Evolutionary conservation across 2,888 invertebrate species (phyloP), one percentile per base, ranked within the genome.

Genomic region (Brachycybe producta): DNA sequence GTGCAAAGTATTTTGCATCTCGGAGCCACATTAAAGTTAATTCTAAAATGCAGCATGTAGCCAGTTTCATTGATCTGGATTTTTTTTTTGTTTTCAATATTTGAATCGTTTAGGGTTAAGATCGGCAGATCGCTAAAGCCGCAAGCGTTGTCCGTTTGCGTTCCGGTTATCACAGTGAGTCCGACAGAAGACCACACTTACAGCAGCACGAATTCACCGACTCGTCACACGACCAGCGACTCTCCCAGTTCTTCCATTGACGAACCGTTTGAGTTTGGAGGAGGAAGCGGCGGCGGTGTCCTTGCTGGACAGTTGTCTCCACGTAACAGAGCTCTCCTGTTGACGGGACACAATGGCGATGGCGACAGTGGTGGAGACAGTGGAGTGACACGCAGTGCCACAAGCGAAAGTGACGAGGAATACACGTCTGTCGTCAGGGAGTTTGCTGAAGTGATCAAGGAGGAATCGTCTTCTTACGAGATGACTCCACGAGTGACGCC

Each of bases 101-200:
- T n/a, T n/a, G n/a, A n/a, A n/a, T n/a, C n/a, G n/a, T n/a, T n/a
- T n/a, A n/a, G n/a, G n/a, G n/a, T n/a, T n/a, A n/a, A n/a, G n/a
- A n/a, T n/a, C n/a, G n/a, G n/a, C n/a, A n/a, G n/a, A n/a, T n/a
- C n/a, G n/a, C n/a, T n/a, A n/a, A n/a, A n/a, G n/a, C 23, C 27
- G n/a, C 46, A 17, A 8, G 4, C 46, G 2, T n/a, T 46, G 5
- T 35, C 38, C 3, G 23, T 36, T 4, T 17, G 19, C 15, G 46
- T 34, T 7, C 61, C 62, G 27, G 79, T 88, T 57, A 85, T 87
- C 60, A 88, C 87, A 2, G 81, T 82, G 48, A 84, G 84, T 61
- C 86, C 88, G 0, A 87, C 86, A 68, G 86, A 87, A 69, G 92
- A 92, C 73, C 91, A 92, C 69, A 88, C 88, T 47, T 92, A 91